phyloP scores from a whole-genome alignment of 2,888 invertebrate species.

The Tenthredo mesomela region DNA sequence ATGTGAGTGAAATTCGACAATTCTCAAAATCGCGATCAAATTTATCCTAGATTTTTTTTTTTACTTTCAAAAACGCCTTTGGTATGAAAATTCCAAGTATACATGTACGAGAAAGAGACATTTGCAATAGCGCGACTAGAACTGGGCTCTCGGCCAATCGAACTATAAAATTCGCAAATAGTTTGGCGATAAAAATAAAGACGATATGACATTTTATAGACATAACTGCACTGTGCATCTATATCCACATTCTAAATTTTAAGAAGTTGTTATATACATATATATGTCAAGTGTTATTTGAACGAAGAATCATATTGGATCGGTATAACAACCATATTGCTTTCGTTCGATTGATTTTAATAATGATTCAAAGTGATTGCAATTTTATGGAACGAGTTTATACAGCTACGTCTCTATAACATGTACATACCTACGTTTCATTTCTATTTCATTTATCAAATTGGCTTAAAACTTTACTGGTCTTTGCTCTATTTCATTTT shows the following conservation, averaged over 20 bases:
- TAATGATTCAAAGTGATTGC: background rate
- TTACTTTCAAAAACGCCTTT: background rate
- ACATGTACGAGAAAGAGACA: background rate
- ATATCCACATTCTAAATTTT: background rate
- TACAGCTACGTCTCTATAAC: background rate
- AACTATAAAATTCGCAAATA: background rate
- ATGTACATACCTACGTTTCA: background rate
- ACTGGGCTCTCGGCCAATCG: no score
- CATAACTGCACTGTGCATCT: background rate
- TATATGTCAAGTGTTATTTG: background rate
- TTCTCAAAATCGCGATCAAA: background rate
- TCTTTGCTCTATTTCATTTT: constrained; percentile 28
- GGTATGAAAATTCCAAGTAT: background rate
- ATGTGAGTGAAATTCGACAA: background rate
- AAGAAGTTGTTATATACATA: background rate
- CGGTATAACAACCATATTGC: background rate
- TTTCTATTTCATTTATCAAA: constrained; percentile 34
- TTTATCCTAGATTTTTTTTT: no score
- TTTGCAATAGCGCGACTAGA: background rate
- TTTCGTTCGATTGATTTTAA: constrained; percentile 4
- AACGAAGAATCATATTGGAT: background rate
- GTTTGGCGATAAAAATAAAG: background rate
- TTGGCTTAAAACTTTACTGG: constrained; percentile 2
- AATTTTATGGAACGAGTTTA: background rate
- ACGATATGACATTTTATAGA: background rate